Percentiles rank a stretch among this genome's conserved stretches.
phyloP scores from a whole-genome alignment of 2,888 invertebrate genomes.

The Acleris cristana region DNA sequence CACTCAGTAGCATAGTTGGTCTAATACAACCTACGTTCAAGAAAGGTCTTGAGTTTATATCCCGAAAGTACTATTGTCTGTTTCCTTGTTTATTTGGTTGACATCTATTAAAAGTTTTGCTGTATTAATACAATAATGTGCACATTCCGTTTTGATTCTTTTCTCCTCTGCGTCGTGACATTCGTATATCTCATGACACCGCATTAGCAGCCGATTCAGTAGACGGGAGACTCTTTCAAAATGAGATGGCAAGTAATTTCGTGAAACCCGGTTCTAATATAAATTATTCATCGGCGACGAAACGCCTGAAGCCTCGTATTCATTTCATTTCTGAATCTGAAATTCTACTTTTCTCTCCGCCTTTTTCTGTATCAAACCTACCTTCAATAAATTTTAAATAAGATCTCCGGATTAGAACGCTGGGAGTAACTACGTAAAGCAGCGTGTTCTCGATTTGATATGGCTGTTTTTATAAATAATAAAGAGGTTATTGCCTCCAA shows the following conservation, averaged over 20 bases:
- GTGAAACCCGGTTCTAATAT: conserved; percentile 79
- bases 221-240: conserved; percentile 66
- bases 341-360: conserved; percentile 72
- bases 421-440: conserved; percentile 31
- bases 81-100: too few relatives aligned
- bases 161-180: conserved; percentile 5
- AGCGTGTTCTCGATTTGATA: conserved; percentile 23
- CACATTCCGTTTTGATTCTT: conserved; percentile 1
- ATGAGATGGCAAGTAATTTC: conserved; percentile 81
- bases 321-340: conserved; percentile 83
- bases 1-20: too few relatives aligned
- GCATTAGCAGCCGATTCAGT: conserved; percentile 62
- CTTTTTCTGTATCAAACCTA: conserved; percentile 74
- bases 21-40: too few relatives aligned
- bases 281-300: conserved; percentile 83
- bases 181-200: conserved; percentile 37
- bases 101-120: too few relatives aligned
- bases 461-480: conserved; percentile 29
- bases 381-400: conserved; percentile 81
- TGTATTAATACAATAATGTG: neutral
- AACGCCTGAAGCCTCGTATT: conserved; percentile 81
- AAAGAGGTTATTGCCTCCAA: conserved; percentile 9
- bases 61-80: too few relatives aligned
- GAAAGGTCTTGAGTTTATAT: too few relatives aligned
- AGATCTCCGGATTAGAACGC: conserved; percentile 70